Evolutionary conservation across 2,888 invertebrate species (phyloP).

Genomic region (Leucozona laternaria): DNA sequence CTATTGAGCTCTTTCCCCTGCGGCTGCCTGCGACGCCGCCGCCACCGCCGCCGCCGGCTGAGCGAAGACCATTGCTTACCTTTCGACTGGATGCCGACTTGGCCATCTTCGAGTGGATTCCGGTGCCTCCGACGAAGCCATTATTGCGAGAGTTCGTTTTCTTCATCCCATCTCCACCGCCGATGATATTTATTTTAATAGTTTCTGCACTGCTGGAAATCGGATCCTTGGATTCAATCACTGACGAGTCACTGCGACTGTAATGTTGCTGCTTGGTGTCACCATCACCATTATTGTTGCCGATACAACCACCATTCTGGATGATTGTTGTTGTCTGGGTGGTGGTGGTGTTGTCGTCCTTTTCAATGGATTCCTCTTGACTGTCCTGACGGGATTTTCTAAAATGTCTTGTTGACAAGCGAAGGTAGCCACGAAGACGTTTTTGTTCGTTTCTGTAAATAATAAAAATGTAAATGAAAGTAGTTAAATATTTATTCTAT

Average conservation of each 20-base stretch:
- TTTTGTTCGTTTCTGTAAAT: conserved; percentile 85
- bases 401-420: conserved; percentile 84
- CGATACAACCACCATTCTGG: conserved; percentile 71
- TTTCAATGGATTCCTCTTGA: conserved; percentile 81
- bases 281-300: conserved; percentile 30
- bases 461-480: background rate
- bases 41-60: background rate
- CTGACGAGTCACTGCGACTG: conserved; percentile 52
- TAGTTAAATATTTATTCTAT: background rate
- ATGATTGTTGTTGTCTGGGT: conserved; percentile 80
- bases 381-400: conserved; percentile 83
- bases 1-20: conserved; percentile 78
- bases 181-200: conserved; percentile 82
- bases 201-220: conserved; percentile 78
- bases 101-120: conserved; percentile 45
- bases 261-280: conserved; percentile 65
- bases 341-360: conserved; percentile 80
- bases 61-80: conserved; percentile 56
- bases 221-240: conserved; percentile 48
- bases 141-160: conserved; percentile 34
- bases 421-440: conserved; percentile 86
- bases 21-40: conserved; percentile 13
- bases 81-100: conserved; percentile 54
- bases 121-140: conserved; percentile 22
- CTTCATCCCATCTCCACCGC: conserved; percentile 76